Evolutionary conservation across 2,888 invertebrate species (phyloP), one percentile per base, ranked within the genome.

Genomic region (Vesta saturnalis): DNA sequence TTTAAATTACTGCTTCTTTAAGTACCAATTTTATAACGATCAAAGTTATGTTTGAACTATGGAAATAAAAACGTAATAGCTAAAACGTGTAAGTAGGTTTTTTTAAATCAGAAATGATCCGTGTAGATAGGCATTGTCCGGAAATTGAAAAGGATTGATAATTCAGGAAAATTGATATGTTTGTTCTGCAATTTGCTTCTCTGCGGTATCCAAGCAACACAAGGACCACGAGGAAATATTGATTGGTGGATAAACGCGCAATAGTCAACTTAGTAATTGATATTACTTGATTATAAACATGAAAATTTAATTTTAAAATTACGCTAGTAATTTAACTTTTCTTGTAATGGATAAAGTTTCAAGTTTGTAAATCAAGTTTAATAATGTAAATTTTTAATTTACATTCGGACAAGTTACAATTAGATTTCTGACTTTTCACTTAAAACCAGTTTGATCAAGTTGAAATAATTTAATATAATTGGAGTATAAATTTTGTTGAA

Each of bases 171-270:
- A 56, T 30, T 14, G 55, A 23, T 30, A 56, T 56, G 52, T 63
- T 56, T 63, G 18, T 63, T 57, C 47, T 46, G 35, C 57, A 63
- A 55, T 64, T 60, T 60, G 35, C 65, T 65, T 54, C 22, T 54
- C 47, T 19, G 18, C 54, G 60, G 66, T 66, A 66, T 61, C 66
- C 52, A 66, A 66, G 68, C 68, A 68, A 68, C 68, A 54, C 64
- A 54, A 60, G 60, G 60, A 54, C 55, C 68, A 68, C 56, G 47
- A 60, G 68, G 58, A 23, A 60, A 60, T 68, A 68, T 68, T 60
- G 68, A 68, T 68, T 68, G 58, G 46, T 39, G 60, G 30, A 62
- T 62, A 59, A 62, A 62, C 61, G 62, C 59, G 54, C 43, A 63
- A 52, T 49, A 65, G 10, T 18, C 18, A n/a, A n/a, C 18, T 18